A percentile compares a stretch with the other conserved stretches of the same genome.
Evolutionary conservation across 2,797 vertebrate species (phyloP).

Genomic region (Delichon dasypus): DNA sequence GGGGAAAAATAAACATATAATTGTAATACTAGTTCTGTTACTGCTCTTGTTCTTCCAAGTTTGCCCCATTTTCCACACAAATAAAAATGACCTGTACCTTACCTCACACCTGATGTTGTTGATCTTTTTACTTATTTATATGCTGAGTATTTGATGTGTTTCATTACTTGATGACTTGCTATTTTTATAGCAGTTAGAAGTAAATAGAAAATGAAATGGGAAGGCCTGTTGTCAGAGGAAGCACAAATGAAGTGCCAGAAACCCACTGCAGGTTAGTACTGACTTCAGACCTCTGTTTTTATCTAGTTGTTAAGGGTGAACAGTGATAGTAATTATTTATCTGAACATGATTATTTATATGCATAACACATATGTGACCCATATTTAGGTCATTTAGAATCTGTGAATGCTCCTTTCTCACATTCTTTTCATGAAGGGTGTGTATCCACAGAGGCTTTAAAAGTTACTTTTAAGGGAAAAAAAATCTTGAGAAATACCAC

Average conservation of each 20-base stretch:
- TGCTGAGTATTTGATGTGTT: background rate
- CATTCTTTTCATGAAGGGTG: conserved; percentile 4
- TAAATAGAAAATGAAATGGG: background rate
- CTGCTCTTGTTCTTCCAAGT: background rate
- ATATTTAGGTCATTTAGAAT: background rate
- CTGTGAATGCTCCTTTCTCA: background rate
- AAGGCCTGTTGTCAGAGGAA: background rate
- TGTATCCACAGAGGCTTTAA: background rate
- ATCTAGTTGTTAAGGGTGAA: background rate
- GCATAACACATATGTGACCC: background rate
- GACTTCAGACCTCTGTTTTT: background rate
- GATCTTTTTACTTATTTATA: background rate
- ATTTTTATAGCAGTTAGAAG: background rate
- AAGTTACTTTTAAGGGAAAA: background rate
- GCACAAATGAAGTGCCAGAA: background rate
- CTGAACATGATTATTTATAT: background rate
- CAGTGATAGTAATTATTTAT: background rate
- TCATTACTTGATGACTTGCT: background rate
- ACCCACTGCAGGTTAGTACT: background rate
- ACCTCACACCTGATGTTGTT: background rate
- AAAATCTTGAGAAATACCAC: background rate
- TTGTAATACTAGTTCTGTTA: background rate
- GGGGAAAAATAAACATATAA: background rate
- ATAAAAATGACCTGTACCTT: background rate
- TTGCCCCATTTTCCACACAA: background rate